A percentile compares a stretch with the other conserved stretches of the same genome.
phyloP scores from a whole-genome alignment of 2,113 vertebrate genomes.

The Phodopus roborovskii region DNA sequence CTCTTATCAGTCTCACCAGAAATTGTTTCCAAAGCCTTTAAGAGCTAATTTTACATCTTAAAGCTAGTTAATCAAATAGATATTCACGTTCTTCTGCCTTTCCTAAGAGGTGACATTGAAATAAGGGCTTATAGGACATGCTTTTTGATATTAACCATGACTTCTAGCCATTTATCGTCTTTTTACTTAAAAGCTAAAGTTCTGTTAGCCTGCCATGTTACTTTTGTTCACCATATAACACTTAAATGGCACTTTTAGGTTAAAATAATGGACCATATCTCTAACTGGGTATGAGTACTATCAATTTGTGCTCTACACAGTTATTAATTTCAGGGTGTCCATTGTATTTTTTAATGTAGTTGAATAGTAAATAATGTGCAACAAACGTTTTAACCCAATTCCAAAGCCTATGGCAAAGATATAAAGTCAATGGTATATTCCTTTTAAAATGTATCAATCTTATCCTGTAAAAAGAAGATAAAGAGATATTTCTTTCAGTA shows the following conservation, averaged over 20 bases:
- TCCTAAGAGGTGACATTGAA: slow-evolving; percentile 61
- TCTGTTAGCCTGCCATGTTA: slow-evolving; percentile 40
- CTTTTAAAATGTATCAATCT: slow-evolving; percentile 76
- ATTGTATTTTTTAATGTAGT: slow-evolving; percentile 40
- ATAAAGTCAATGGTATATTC: slow-evolving; percentile 67
- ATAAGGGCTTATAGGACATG: slow-evolving; percentile 38
- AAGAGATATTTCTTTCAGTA: slow-evolving; percentile 72
- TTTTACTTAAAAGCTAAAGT: slow-evolving; percentile 66
- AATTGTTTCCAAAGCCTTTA: slow-evolving; percentile 80
- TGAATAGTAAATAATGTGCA: slow-evolving; percentile 75
- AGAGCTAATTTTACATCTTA: slow-evolving; percentile 78
- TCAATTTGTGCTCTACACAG: slow-evolving; percentile 40
- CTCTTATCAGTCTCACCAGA: slow-evolving; percentile 80
- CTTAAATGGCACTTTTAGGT: slow-evolving; percentile 55
- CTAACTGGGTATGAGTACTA: slow-evolving; percentile 64
- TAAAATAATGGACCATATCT: slow-evolving; percentile 45
- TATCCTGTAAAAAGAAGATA: slow-evolving; percentile 71
- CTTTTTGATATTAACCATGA: slow-evolving; percentile 34
- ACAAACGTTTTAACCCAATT: slow-evolving; percentile 69
- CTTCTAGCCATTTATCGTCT: slow-evolving; percentile 17
- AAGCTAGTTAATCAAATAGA: slow-evolving; percentile 81
- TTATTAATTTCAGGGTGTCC: slow-evolving; percentile 68
- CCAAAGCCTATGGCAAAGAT: slow-evolving; percentile 63
- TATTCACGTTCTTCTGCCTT: slow-evolving; percentile 78
- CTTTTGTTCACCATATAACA: slow-evolving; percentile 44